Percentiles rank a stretch among this genome's conserved stretches.
These are phyloP conservation scores for Drosophila sulfurigaster DNA, from an alignment of 1,140 invertebrate species.

Conservation along the genomic window DNA sequence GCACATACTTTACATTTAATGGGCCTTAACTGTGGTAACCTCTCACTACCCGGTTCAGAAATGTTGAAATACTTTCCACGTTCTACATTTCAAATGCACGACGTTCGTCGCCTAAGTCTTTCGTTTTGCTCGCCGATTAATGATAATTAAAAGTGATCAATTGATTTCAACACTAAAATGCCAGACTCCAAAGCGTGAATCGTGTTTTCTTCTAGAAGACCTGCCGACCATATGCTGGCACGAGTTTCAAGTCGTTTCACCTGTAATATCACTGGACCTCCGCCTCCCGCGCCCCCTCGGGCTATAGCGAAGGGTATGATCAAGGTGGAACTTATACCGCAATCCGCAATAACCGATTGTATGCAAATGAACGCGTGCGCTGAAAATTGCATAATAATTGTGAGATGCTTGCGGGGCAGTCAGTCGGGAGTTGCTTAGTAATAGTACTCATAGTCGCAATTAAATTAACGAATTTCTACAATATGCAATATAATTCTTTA, in stretches of 20 bases:
- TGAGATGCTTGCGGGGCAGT: constrained; percentile 2
- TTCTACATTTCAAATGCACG: constrained; percentile 30
- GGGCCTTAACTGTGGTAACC: constrained; percentile 22
- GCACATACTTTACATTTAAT: constrained; percentile 34
- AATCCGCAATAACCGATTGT: constrained; percentile 53
- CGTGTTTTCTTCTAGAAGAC: constrained; percentile 28
- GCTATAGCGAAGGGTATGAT: constrained; percentile 53
- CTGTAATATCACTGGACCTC: constrained; percentile 21
- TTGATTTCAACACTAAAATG: constrained; percentile 53
- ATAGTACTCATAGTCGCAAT: constrained; percentile 9
- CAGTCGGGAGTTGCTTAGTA: constrained; percentile 5
- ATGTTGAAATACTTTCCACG: constrained; percentile 35
- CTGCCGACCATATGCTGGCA: background rate
- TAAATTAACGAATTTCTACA: constrained; percentile 51
- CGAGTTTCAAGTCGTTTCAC: constrained; percentile 23
- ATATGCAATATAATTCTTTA: constrained; percentile 83
- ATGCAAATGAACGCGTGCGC: constrained; percentile 78
- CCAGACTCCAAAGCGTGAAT: constrained; percentile 21
- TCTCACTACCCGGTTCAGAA: constrained; percentile 6
- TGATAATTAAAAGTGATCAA: constrained; percentile 71
- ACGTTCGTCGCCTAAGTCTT: constrained; percentile 51
- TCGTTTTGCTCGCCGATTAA: constrained; percentile 19
- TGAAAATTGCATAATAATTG: constrained; percentile 73
- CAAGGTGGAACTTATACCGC: constrained; percentile 39
- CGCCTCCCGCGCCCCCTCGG: background rate